These are phyloP conservation scores for Heloderma charlesbogerti DNA, from an alignment of 2,113 vertebrate species.

Conservation along the genomic window DNA sequence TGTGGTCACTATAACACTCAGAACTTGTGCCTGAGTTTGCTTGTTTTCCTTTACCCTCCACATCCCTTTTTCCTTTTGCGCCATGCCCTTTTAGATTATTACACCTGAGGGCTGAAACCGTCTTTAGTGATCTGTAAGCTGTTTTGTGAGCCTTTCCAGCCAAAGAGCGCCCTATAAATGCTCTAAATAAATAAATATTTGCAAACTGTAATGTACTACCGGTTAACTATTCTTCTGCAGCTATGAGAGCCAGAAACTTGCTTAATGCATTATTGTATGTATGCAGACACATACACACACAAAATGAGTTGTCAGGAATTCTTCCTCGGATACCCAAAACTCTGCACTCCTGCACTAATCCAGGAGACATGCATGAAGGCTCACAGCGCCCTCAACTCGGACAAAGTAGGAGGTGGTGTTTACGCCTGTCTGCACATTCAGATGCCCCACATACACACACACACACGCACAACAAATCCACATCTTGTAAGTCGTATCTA, in stretches of 20 bases:
- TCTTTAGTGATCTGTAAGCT: no score
- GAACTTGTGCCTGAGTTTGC: no score
- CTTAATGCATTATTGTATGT: background rate
- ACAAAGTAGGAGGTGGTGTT: background rate
- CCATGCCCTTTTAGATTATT: no score
- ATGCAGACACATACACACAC: background rate
- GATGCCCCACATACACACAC: background rate
- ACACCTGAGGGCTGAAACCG: no score
- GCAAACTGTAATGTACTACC: slow-evolving; percentile 11
- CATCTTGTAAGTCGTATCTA: no score
- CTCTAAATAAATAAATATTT: background rate
- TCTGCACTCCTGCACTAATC: background rate
- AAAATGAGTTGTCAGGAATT: background rate
- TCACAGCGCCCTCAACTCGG: background rate
- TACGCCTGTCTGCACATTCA: background rate
- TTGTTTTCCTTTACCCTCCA: no score
- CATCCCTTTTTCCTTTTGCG: no score
- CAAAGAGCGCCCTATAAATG: no score
- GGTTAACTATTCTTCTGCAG: background rate
- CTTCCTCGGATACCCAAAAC: background rate
- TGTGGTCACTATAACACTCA: no score
- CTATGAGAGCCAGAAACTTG: background rate
- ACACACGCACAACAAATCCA: background rate
- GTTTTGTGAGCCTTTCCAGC: no score
- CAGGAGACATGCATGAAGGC: background rate